Evolutionary conservation across 1,140 invertebrate species (phyloP), one percentile per base, ranked within the genome.

Genomic region (Condylostylus longicornis): DNA sequence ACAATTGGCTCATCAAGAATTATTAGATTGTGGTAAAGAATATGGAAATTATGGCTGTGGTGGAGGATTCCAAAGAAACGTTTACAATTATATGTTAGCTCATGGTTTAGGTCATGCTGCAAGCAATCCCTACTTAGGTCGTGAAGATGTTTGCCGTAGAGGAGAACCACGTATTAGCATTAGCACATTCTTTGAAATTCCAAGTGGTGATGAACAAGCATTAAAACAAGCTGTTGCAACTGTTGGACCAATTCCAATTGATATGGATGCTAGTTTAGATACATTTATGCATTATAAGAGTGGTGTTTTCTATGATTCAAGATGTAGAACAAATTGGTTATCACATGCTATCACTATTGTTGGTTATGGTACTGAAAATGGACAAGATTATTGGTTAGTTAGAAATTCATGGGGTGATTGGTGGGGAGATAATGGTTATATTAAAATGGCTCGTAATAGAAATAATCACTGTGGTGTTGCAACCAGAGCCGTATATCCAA

Each of bases 1-100:
- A 1, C 79, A 79, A 2, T 67, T 95, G 1, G 87, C 82, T 41
- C 87, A 91, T 61, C 87, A 95, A 62, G 88, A 94, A 50, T 61
- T 95, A 9, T 65, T 95, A 2, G 89, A 94, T 62, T 94, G 89
- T 47, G 82, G 82, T 1, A 50, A 39, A 2, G 68, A 66, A 23
- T 82, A 74, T 42, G 82, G 80, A 5, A 93, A 89, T 58, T 62
- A 80, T 42, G 88, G 88, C 8, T 94, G 88, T 51, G 64, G 75
- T 33, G 87, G 87, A 38, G 88, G 88, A 38, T 59, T 84, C 6
- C 85, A 85, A 68, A 72, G 25, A 1, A 17, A 72, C 30, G 78
- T 77, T 7, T 82, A 85, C 51, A 53, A 71, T 29, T 91, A 93
- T 53, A 70, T 91, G 28, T 79, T 71, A 49, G 66, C 73, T 0